Evolutionary conservation across 2,113 vertebrate species (phyloP), one percentile per base, ranked within the genome.

Genomic region (Mystacornis crossleyi): DNA sequence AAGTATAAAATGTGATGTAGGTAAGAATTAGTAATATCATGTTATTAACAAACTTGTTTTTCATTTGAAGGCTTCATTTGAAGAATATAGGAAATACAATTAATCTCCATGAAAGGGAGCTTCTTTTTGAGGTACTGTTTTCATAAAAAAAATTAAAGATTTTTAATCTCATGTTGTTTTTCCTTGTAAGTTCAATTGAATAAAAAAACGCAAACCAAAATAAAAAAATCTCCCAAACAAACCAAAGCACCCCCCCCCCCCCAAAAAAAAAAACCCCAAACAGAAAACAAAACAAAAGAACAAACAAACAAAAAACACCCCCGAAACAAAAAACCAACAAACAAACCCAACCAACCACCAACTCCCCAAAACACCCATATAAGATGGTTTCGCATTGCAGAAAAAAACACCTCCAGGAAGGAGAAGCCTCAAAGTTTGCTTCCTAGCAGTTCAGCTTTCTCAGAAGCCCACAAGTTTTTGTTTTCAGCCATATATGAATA

Each of bases 41-140:
- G 51, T 87, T 91, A 71, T 72, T 91, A 79, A 79, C 45, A 81
- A 69, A 45, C 43, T 73, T 91, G 33, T 24, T 96, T 95, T 96
- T 86, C 10, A 26, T 91, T 48, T 89, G 18, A 84, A 82, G 86
- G 28, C 31, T 81, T 67, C 5, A 31, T 67, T 53, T 54, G 57
- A 83, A 86, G 42, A 62, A 50, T n/a, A 67, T 57, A 64, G 65
- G 53, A 83, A 73, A 67, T 40, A 43, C 20, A 72, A 23, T 57
- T 75, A 55, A 62, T 51, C 43, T 83, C 31, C 21, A 61, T 18
- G 29, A 33, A 82, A 70, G 14, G 11, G 29, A 94, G 29, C 33
- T 94, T 14, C 24, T 66, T 92, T 90, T 62, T 81, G 34, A 93
- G 71, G 26, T 3, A 3, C 19, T 47, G 15, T 81, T 92, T 70